Percentiles rank a stretch among this genome's conserved stretches.
phyloP scores from a whole-genome alignment of 1,140 invertebrate genomes.

The Cydia fagiglandana region DNA sequence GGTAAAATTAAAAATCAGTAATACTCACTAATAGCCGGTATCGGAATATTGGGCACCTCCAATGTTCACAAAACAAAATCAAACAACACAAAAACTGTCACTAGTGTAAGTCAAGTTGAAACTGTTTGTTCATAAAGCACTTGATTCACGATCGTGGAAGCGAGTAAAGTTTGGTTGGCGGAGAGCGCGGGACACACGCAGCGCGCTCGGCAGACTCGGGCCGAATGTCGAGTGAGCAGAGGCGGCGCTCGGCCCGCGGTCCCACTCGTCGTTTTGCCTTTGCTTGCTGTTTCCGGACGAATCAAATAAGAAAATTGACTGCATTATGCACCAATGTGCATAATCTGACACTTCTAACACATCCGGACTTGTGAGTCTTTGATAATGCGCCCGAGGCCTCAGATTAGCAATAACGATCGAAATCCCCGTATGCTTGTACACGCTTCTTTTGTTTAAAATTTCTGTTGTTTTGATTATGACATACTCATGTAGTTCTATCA shows the following conservation, averaged over 20 bases:
- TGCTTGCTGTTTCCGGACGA: constrained; percentile 35
- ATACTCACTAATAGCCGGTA: constrained; percentile 69
- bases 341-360: constrained; percentile 4
- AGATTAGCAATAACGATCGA: background rate
- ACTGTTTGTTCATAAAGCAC: constrained; percentile 55
- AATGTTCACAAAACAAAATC: constrained; percentile 69
- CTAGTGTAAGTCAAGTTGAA: constrained; percentile 56
- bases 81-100: constrained; percentile 74
- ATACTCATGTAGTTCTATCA: background rate
- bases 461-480: background rate
- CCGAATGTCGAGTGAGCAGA: constrained; percentile 51
- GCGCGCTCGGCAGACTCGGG: constrained; percentile 51
- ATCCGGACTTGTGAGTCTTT: background rate
- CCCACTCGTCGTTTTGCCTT: constrained; percentile 10
- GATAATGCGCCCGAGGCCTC: background rate
- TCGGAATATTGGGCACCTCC: constrained; percentile 72
- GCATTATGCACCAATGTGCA: constrained; percentile 40
- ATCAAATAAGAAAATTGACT: constrained; percentile 54
- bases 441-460: constrained; percentile 6
- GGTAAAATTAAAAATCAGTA: constrained; percentile 68
- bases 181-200: constrained; percentile 53
- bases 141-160: constrained; percentile 59
- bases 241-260: constrained; percentile 36
- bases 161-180: constrained; percentile 64
- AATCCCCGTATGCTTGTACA: background rate